A percentile compares a stretch with the other conserved stretches of the same genome.
Conservation (phyloP, 2,888 invertebrate genomes). For the Apotomis betuletana region DNA sequence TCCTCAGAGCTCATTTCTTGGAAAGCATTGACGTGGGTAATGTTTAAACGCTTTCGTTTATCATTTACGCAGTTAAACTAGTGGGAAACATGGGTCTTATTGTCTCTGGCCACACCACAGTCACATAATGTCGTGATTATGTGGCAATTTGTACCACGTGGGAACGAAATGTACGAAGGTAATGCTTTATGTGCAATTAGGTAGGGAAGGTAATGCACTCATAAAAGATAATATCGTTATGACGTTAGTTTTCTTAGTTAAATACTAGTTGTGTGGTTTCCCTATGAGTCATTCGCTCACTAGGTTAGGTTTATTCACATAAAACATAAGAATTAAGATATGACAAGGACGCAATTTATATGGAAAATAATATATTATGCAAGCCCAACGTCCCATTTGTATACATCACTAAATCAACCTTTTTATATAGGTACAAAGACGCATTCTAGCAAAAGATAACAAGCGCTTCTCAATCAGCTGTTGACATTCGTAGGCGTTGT, state of each 20-base stretch:
- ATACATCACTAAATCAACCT: too few species aligned
- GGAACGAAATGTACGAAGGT: constrained; percentile 44
- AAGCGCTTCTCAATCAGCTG: too few species aligned
- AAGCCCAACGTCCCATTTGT: too few species aligned
- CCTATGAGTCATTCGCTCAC: background rate
- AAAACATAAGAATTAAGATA: too few species aligned
- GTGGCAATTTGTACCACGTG: constrained; percentile 52
- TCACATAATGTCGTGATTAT: constrained; percentile 50
- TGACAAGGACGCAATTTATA: too few species aligned
- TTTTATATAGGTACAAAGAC: too few species aligned
- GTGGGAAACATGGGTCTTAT: constrained; percentile 53
- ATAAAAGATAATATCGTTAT: constrained; percentile 28
- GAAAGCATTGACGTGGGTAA: too few species aligned
- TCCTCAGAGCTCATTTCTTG: too few species aligned
- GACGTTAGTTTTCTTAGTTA: constrained; percentile 2
- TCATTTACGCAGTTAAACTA: constrained; percentile 35
- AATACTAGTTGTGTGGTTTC: background rate
- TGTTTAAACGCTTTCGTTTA: constrained; percentile 28
- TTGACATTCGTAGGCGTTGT: too few species aligned
- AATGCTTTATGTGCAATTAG: constrained; percentile 27
- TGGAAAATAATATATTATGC: too few species aligned
- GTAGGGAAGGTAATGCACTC: constrained; percentile 22
- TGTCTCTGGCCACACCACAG: constrained; percentile 43
- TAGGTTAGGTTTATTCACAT: background rate
- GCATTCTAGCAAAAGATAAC: too few species aligned